Evolutionary conservation across 2,797 vertebrate species (phyloP), one percentile per base, ranked within the genome.

Genomic region (Amblyraja radiata): DNA sequence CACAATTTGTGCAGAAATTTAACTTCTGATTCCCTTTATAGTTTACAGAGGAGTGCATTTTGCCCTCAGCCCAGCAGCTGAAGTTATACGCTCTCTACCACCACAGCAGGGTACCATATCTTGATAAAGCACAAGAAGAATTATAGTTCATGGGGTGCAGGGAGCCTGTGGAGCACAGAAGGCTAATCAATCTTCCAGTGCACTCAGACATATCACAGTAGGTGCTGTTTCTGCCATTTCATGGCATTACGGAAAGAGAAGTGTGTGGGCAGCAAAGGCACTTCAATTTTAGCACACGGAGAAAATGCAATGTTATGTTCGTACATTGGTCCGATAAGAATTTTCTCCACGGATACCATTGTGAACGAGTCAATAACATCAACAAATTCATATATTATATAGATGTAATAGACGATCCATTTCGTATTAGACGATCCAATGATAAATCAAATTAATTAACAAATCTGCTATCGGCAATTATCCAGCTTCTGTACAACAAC

Each of bases 141-240:
- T 95, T 96, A 96, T 95, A 95, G 96, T 96, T 96, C 95, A 95
- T 94, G 95, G 95, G 95, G 95, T 95, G 94, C 95, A 96, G 95
- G 94, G 79, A 96, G 95, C 95, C 95, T 94, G 90, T 95, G 95
- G 95, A 95, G 95, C 95, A 96, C 94, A 96, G 95, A 96, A 96
- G 95, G 95, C 95, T 96, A 97, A 96, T 96, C 96, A 96, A 94
- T 96, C 95, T 96, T 95, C 95, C 95, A 94, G 95, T 94, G 94
- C 95, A 95, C 94, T 94, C 94, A 95, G 95, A 95, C 95, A 94
- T 94, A 95, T 95, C 96, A 95, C 96, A 95, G 96, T 94, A 95
- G 96, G 96, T 96, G 95, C 95, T 94, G 95, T 95, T 96, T 96
- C 94, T 96, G 96, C 96, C 95, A 96, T 97, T 97, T 97, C 96